phyloP scores from a whole-genome alignment of 2,888 invertebrate species.

The Parnassius mnemosyne region DNA sequence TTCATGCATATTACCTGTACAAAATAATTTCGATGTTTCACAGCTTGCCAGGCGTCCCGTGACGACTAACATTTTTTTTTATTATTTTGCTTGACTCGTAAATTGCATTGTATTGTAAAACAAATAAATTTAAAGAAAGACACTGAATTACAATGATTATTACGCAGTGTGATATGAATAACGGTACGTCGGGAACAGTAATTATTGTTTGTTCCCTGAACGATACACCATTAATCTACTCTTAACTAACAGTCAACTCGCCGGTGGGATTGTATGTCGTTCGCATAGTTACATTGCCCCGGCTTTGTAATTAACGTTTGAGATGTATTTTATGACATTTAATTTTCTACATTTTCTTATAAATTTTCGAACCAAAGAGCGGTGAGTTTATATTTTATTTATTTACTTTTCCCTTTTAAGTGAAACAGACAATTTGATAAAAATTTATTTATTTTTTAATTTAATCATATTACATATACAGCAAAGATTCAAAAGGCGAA shows the following conservation, averaged over 20 bases:
- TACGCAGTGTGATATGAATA: slow-evolving; percentile 25
- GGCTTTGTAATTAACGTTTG: slow-evolving; percentile 4
- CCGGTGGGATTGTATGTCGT: slow-evolving; percentile 11
- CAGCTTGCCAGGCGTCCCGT: too few relatives aligned
- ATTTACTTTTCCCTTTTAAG: too few relatives aligned
- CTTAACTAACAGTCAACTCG: slow-evolving; percentile 17
- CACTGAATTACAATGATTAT: background rate
- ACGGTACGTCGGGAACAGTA: slow-evolving; percentile 31
- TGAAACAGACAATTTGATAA: too few relatives aligned
- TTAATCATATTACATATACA: too few relatives aligned
- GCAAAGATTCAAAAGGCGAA: too few relatives aligned
- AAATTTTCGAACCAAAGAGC: background rate
- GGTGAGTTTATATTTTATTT: too few relatives aligned
- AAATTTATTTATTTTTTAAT: too few relatives aligned
- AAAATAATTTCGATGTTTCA: too few relatives aligned
- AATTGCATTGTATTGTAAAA: background rate
- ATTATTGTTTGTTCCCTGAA: slow-evolving; percentile 30
- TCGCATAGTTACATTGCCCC: slow-evolving; percentile 1
- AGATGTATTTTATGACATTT: slow-evolving; percentile 7
- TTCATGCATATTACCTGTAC: too few relatives aligned
- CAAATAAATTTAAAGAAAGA: slow-evolving; percentile 14
- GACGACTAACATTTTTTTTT: too few relatives aligned
- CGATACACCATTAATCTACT: slow-evolving; percentile 29
- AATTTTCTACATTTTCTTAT: background rate
- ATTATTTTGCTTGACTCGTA: too few relatives aligned